Evolutionary conservation across 1,140 invertebrate species (phyloP).

Genomic region (Yoshiicerus persimilis): DNA sequence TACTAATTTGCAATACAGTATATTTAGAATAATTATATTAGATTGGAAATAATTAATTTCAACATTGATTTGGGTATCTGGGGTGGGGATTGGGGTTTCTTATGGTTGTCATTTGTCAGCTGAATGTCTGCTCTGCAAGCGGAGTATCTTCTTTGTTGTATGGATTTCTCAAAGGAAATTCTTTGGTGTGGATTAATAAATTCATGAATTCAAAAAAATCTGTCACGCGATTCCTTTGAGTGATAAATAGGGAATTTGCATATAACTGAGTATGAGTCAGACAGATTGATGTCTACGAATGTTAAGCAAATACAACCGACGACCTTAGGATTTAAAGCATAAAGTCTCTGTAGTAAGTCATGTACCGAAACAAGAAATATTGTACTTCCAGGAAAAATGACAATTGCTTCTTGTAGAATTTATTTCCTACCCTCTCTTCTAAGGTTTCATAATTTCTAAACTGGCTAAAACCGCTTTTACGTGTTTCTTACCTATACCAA

Average conservation of each 20-base stretch:
- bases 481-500: neutral
- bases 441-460: neutral
- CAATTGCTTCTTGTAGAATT: neutral
- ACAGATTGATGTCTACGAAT: neutral
- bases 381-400: neutral
- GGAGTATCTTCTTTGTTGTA: no score
- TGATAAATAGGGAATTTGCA: neutral
- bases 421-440: no score
- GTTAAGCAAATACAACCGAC: neutral
- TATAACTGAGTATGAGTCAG: neutral
- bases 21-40: no score
- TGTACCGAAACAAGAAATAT: neutral
- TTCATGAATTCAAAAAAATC: neutral
- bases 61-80: no score
- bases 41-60: no score
- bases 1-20: no score
- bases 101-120: no score
- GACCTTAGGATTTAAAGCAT: neutral
- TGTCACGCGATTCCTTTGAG: neutral
- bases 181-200: neutral
- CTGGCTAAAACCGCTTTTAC: neutral
- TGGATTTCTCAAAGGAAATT: neutral
- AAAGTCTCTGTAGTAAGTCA: neutral
- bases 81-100: no score
- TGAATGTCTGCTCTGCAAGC: no score